Evolutionary conservation across 2,888 invertebrate genomes (phyloP).

Genomic region (Cephus rjabovi): DNA sequence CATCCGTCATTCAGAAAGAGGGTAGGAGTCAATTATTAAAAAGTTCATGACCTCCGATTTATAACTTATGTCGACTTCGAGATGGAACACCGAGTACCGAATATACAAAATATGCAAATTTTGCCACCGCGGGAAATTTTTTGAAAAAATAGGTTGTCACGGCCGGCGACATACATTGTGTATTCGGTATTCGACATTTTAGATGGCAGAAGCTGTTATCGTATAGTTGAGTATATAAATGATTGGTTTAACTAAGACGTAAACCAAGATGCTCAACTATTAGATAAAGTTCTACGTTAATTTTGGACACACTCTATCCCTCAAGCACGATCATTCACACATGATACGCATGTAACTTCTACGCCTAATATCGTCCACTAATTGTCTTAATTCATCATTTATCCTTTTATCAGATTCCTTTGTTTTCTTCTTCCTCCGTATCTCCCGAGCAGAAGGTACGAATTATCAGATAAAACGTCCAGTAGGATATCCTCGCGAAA

Average conservation of each 20-base stretch:
- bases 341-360: not conserved
- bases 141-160: slow-evolving; percentile 40
- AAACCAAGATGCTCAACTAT: not conserved
- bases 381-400: not conserved
- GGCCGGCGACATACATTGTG: slow-evolving; percentile 31
- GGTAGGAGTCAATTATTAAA: not conserved
- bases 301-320: not conserved
- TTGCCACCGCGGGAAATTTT: slow-evolving; percentile 33
- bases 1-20: not conserved
- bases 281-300: not conserved
- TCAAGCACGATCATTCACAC: not conserved
- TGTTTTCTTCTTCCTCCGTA: slow-evolving; percentile 5
- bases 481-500: slow-evolving; percentile 1
- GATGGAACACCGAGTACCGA: slow-evolving; percentile 22
- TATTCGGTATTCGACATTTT: slow-evolving; percentile 26
- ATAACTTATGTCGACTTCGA: not conserved
- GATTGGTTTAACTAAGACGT: not conserved
- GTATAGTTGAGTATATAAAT: not conserved
- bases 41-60: not conserved
- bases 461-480: slow-evolving; percentile 12
- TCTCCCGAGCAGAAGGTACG: slow-evolving; percentile 2
- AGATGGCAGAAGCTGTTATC: slow-evolving; percentile 22
- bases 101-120: slow-evolving; percentile 32
- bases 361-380: not conserved
- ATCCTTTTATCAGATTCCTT: slow-evolving; percentile 5